Evolutionary conservation across 2,797 vertebrate genomes (phyloP).

Genomic region (Denticeps clupeoides): DNA sequence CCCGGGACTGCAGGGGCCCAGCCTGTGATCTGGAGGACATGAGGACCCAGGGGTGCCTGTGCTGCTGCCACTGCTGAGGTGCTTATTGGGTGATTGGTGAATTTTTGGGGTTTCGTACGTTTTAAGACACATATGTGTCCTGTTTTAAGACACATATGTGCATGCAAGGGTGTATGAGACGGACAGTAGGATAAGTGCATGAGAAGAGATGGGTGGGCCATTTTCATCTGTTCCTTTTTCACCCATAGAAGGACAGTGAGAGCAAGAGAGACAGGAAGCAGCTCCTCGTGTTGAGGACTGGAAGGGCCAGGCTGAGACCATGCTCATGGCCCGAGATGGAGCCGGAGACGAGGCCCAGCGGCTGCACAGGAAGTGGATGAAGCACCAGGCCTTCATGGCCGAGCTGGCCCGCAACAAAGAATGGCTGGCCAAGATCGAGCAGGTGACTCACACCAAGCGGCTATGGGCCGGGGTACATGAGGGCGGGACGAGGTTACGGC

Average conservation of each 20-base stretch:
- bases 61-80: conserved; percentile 50
- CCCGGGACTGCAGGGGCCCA: conserved; percentile 59
- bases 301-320: conserved; percentile 73
- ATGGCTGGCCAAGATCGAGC: conserved; percentile 88
- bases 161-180: conserved; percentile 4
- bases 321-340: conserved; percentile 87
- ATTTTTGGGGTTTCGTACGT: not conserved
- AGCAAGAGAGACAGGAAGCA: conserved; percentile 8
- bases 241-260: no score
- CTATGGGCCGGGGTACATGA: not conserved
- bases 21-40: conserved; percentile 58
- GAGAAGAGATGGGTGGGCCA: conserved; percentile 31
- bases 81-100: conserved; percentile 29
- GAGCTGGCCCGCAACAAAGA: conserved; percentile 89
- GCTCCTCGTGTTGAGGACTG: conserved; percentile 40
- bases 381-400: conserved; percentile 91
- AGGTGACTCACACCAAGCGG: conserved; percentile 12
- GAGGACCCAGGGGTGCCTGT: conserved; percentile 60
- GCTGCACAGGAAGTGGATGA: conserved; percentile 95
- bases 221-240: no score
- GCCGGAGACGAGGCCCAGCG: conserved; percentile 88
- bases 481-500: not conserved
- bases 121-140: no score
- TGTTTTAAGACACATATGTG: not conserved
- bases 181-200: not conserved